Evolutionary conservation across 2,797 vertebrate species (phyloP).

Genomic region (Gambusia yucatana): DNA sequence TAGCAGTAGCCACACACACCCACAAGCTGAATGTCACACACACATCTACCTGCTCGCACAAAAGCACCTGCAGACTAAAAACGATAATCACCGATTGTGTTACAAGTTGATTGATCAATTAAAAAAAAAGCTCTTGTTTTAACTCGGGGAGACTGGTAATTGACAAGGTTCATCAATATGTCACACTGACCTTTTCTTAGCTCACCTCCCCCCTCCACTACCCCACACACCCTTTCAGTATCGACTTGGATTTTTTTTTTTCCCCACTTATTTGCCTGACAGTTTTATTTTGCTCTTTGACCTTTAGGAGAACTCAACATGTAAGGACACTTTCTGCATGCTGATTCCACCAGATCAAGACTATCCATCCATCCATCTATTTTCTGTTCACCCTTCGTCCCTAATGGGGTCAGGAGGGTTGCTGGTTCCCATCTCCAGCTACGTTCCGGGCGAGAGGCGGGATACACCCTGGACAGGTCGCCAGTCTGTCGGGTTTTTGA

Average conservation of each 20-base stretch:
- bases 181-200: constrained; percentile 44
- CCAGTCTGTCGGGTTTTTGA: background rate
- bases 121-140: constrained; percentile 30
- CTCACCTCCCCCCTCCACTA: background rate
- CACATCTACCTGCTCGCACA: constrained; percentile 44
- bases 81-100: constrained; percentile 16
- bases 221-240: background rate
- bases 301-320: constrained; percentile 7
- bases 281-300: background rate
- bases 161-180: constrained; percentile 52
- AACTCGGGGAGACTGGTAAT: constrained; percentile 29
- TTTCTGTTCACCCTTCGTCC: too few relatives aligned
- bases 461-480: too few relatives aligned
- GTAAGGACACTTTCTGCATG: background rate
- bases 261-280: background rate
- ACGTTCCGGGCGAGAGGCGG: too few relatives aligned
- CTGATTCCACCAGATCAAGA: background rate
- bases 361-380: too few relatives aligned
- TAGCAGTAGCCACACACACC: constrained; percentile 52
- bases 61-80: constrained; percentile 54
- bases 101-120: constrained; percentile 52
- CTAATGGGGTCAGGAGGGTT: too few relatives aligned
- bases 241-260: background rate
- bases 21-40: constrained; percentile 36
- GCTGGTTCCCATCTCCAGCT: too few relatives aligned